phyloP scores from a whole-genome alignment of 2,113 vertebrate genomes.

The Podarcis raffonei region DNA sequence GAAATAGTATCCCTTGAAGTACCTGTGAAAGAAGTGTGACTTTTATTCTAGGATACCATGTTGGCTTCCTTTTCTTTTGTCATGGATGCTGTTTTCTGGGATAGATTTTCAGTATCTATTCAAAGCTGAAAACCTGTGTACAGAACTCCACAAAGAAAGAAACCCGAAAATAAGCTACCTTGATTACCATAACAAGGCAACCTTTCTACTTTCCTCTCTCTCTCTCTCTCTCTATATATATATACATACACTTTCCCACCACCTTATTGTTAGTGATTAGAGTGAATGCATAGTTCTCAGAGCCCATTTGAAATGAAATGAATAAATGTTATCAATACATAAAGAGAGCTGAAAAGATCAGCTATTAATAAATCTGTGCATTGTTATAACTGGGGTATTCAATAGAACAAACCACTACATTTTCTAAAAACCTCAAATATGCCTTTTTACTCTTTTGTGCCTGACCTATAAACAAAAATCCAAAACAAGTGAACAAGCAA shows the following conservation, averaged over 20 bases:
- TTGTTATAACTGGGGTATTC: not conserved
- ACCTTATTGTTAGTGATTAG: conserved; percentile 23
- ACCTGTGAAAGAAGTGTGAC: not conserved
- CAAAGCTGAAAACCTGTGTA: conserved; percentile 31
- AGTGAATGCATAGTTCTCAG: conserved; percentile 14
- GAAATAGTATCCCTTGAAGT: not conserved
- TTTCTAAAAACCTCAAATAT: not conserved
- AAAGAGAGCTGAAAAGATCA: conserved; percentile 17
- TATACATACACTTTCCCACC: not conserved
- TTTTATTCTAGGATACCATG: conserved; percentile 18
- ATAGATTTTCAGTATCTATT: not conserved
- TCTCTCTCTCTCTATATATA: not conserved
- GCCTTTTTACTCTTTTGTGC: not conserved
- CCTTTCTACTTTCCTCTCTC: conserved; percentile 11
- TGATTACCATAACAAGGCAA: conserved; percentile 50
- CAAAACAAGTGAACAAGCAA: not conserved
- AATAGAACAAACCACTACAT: not conserved
- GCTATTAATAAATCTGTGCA: not conserved
- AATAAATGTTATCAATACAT: conserved; percentile 21
- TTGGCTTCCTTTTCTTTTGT: not conserved
- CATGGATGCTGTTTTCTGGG: not conserved
- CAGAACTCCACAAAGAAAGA: conserved; percentile 25
- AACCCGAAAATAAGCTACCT: not conserved
- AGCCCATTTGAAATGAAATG: not conserved
- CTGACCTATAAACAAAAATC: not conserved